These are phyloP conservation scores for Probosciger aterrimus DNA, from an alignment of 2,113 vertebrate genomes.

Conservation along the genomic window DNA sequence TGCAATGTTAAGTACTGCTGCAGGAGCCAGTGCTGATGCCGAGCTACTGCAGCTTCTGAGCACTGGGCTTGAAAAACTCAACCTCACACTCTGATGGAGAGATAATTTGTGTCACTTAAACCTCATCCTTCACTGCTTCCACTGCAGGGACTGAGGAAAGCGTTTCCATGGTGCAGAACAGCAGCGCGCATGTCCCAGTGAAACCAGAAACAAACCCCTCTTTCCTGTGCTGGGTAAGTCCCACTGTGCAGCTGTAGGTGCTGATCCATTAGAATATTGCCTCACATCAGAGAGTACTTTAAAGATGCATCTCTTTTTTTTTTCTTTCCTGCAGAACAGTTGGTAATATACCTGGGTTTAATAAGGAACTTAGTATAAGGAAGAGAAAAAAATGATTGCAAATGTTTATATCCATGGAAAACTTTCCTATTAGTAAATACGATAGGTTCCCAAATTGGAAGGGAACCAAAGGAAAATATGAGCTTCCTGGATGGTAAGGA, in stretches of 20 bases:
- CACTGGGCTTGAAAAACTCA: background rate
- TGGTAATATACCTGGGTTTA: background rate
- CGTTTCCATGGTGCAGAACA: conserved; percentile 41
- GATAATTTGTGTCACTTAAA: background rate
- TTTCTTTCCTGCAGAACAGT: background rate
- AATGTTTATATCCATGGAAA: background rate
- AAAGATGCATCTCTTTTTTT: background rate
- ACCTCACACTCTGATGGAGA: background rate
- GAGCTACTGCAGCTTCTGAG: background rate
- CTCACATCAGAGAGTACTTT: background rate
- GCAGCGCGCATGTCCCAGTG: background rate
- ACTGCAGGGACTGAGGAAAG: background rate
- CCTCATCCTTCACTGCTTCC: background rate
- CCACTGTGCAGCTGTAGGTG: background rate
- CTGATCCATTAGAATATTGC: background rate
- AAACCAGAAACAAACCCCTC: background rate
- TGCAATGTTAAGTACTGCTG: background rate
- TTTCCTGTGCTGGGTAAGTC: background rate
- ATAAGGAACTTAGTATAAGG: background rate
- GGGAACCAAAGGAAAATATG: background rate
- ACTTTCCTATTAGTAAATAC: background rate
- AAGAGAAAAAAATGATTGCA: fast-evolving
- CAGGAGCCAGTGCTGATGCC: background rate
- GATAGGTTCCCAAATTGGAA: background rate
- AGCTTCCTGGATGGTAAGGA: background rate